Conservation (phyloP, 2,113 vertebrate genomes). For the Xenopus borealis region DNA sequence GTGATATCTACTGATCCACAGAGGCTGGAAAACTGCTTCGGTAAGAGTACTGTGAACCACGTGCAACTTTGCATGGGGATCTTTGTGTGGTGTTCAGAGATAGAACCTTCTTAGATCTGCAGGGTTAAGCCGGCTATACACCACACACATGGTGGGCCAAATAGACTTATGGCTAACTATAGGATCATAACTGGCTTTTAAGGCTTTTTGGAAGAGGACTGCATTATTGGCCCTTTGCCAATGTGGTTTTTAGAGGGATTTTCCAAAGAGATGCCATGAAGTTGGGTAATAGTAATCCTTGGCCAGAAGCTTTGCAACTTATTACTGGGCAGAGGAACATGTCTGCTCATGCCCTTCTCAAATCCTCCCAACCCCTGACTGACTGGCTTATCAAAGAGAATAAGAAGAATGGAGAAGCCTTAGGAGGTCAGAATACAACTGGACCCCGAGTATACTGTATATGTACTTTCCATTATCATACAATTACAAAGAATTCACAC, state of each 20-base stretch:
- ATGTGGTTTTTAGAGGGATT: too few species aligned
- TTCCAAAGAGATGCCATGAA: conserved; percentile 81
- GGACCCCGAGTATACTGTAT: conserved; percentile 72
- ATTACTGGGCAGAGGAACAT: conserved; percentile 85
- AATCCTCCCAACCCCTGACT: conserved; percentile 85
- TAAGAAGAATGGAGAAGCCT: conserved; percentile 69
- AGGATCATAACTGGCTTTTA: too few species aligned
- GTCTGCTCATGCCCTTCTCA: conserved; percentile 80
- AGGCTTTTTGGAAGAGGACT: too few species aligned
- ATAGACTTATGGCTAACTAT: too few species aligned
- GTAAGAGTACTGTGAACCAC: conserved; percentile 62
- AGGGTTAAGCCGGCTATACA: too few species aligned
- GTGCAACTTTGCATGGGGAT: too few species aligned
- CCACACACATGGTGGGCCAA: too few species aligned
- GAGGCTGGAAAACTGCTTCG: conserved; percentile 79
- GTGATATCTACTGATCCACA: conserved; percentile 88
- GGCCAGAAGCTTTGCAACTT: conserved; percentile 88
- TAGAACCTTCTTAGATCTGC: too few species aligned
- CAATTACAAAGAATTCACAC: too few species aligned
- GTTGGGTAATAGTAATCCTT: conserved; percentile 88
- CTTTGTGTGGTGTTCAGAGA: too few species aligned
- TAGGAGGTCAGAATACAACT: conserved; percentile 91
- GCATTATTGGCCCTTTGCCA: too few species aligned
- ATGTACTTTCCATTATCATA: background rate
- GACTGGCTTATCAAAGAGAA: conserved; percentile 81